Base-by-base conservation (phyloP, 2,888 invertebrate genomes). In the Griposia aprilina region DNA sequence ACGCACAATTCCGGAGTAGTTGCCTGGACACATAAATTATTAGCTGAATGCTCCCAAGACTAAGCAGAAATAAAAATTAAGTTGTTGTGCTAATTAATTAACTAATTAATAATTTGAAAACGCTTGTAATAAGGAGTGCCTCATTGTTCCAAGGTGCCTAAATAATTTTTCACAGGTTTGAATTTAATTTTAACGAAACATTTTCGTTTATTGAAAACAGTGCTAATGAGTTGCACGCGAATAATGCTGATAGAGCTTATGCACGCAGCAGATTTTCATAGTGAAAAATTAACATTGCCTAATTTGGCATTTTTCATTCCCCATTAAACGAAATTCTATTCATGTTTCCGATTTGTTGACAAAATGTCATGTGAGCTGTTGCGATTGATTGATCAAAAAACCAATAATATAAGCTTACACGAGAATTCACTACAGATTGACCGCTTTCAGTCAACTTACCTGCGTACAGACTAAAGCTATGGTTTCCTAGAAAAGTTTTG, bases 121-220 rank as follows among this genome's bases (percentile, higher is more conserved):
- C 5, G 69, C 65, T 74, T 77, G n/a, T 65, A 55, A 30, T 65
- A 72, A 48, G 15, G 52, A 78, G 67, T 82, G 78, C 74, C 74
- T 82, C 60, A 50, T 71, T 62, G 41, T 62, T 76, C 45, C 52
- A 69, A 69, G 57, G 68, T 76, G 81, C 80, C 55, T 68, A 52
- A 6, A 45, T 79, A 23, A 36, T 17, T 45, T 23, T 20, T 80
- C 20, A n/a, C 45, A 4, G 2, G 23, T 36, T 67, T 11, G 3
- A 48, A 45, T 55, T 50, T 66, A 36, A 55, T 8, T 30, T 45
- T 48, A 67, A 23, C n/a, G 30, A 30, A 45, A 62, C 10, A 6
- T 7, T 23, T 23, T 23, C 10, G 7, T 50, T 48, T 2, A 26
- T 11, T 62, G 15, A 20, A 17, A 41, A 26, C 20, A 23, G 17